phyloP scores from a whole-genome alignment of 2,113 vertebrate genomes.

The Mastomys coucha region DNA sequence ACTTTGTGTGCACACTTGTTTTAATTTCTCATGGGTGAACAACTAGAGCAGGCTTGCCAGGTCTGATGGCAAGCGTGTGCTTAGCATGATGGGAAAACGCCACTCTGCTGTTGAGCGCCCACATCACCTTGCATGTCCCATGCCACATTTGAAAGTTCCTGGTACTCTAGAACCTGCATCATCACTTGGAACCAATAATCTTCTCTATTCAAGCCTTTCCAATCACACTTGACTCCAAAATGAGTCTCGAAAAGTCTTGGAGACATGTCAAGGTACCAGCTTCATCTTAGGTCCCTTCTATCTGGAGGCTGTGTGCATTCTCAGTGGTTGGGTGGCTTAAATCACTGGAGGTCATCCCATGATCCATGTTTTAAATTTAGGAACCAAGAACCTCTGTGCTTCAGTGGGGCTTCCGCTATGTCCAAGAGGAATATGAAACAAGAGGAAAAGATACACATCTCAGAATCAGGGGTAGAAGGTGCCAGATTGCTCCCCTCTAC shows the following conservation, averaged over 20 bases:
- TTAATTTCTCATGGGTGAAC: neutral
- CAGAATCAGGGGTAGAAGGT: neutral
- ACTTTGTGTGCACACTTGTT: neutral
- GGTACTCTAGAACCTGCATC: neutral
- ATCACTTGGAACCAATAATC: neutral
- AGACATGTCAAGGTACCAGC: neutral
- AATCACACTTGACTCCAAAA: neutral
- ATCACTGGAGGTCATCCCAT: neutral
- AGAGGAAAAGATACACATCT: neutral
- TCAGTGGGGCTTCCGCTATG: neutral
- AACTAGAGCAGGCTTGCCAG: neutral
- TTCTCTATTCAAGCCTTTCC: neutral
- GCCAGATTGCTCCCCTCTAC: neutral
- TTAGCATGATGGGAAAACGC: neutral
- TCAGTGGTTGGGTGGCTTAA: neutral
- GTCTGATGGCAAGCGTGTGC: neutral
- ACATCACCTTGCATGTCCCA: neutral
- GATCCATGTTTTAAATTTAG: neutral
- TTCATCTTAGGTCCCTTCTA: neutral
- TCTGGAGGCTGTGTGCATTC: neutral
- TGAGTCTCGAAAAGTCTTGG: neutral
- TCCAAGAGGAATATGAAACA: neutral
- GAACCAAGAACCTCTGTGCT: neutral
- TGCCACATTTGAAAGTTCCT: fast-evolving
- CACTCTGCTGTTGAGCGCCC: neutral